Percentiles rank a stretch among this genome's conserved stretches.
phyloP scores from a whole-genome alignment of 37 sponge, comb jelly and placozoan species.

The Axinella damicornis region DNA sequence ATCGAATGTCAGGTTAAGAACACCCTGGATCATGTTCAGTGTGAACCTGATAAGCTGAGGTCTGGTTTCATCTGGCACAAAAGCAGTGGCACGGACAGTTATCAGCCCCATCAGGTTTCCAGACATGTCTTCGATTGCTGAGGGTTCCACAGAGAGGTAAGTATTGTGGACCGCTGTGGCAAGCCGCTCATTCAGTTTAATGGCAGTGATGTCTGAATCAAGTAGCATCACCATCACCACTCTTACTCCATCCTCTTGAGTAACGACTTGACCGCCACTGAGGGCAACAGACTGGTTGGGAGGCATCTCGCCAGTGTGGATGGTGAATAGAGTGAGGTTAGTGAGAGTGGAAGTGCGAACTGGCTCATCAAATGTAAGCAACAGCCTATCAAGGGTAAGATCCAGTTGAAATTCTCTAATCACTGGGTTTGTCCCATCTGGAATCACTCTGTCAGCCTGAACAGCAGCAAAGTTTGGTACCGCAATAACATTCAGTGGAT shows the following conservation, averaged over 20 bases:
- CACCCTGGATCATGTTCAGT: slow-evolving; percentile 79
- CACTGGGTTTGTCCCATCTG: slow-evolving; percentile 68
- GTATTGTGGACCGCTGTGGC: slow-evolving; percentile 70
- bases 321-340: slow-evolving; percentile 64
- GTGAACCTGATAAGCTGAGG: slow-evolving; percentile 76
- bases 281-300: slow-evolving; percentile 13
- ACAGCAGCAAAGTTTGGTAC: slow-evolving; percentile 35
- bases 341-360: slow-evolving; percentile 70
- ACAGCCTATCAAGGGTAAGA: slow-evolving; percentile 63
- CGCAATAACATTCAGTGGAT: slow-evolving; percentile 25
- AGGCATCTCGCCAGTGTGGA: slow-evolving; percentile 46
- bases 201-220: slow-evolving; percentile 57
- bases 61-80: slow-evolving; percentile 71
- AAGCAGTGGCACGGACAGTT: slow-evolving; percentile 48
- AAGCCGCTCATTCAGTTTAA: slow-evolving; percentile 62
- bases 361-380: slow-evolving; percentile 88
- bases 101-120: slow-evolving; percentile 38
- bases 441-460: slow-evolving; percentile 33
- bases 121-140: slow-evolving; percentile 73
- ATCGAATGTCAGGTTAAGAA: slow-evolving; percentile 86
- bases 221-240: slow-evolving; percentile 51
- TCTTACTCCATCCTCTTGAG: slow-evolving; percentile 59
- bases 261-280: slow-evolving; percentile 71
- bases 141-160: slow-evolving; percentile 59
- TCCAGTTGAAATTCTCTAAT: slow-evolving; percentile 79